phyloP scores from a whole-genome alignment of 2,113 vertebrate species.

The Crotalus viridis region DNA sequence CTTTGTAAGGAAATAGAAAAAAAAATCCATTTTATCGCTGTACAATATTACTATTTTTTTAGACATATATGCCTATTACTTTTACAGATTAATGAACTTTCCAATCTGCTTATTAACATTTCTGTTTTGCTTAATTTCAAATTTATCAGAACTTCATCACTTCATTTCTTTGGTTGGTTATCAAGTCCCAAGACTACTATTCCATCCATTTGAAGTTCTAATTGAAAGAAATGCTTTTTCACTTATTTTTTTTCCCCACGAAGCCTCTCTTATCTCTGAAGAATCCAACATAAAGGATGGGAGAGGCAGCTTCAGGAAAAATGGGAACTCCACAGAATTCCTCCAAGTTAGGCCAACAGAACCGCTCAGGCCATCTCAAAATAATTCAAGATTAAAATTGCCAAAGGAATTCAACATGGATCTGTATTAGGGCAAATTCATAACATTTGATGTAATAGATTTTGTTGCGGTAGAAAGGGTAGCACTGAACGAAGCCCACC shows the following conservation, averaged over 20 bases:
- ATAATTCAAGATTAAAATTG: background rate
- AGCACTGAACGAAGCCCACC: background rate
- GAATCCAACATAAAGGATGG: background rate
- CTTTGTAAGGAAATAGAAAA: conserved; percentile 64
- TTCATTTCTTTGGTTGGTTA: background rate
- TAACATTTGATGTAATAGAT: background rate
- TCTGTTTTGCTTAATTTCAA: background rate
- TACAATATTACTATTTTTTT: background rate
- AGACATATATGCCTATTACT: background rate
- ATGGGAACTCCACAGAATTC: background rate
- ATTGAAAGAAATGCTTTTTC: background rate
- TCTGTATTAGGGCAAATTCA: background rate
- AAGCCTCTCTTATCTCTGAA: background rate
- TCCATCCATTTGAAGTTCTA: background rate
- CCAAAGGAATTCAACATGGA: background rate
- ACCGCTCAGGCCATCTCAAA: background rate
- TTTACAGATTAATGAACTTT: background rate
- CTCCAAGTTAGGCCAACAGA: background rate
- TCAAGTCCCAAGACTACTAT: background rate
- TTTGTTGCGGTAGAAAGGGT: background rate
- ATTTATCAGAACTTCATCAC: background rate
- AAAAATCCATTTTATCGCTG: conserved; percentile 1
- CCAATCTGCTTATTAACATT: background rate
- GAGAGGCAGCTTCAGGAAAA: background rate
- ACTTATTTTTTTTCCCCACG: background rate